Conservation (phyloP, 1,140 invertebrate species). For the Cydia strobilella region DNA sequence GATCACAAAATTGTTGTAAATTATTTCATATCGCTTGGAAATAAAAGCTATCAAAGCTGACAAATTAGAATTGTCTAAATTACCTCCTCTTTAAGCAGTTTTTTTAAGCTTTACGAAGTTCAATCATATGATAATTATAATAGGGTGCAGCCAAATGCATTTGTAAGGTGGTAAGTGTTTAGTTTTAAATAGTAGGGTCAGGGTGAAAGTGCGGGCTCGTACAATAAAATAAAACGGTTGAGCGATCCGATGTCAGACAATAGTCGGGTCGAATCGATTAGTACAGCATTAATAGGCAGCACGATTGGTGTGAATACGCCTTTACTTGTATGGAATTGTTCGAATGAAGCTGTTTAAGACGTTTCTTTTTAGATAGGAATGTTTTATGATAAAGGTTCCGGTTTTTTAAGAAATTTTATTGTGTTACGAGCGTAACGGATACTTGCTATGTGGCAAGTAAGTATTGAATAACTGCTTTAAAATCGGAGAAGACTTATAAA, state of each 20-base stretch:
- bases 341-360: neutral
- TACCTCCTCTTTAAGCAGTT: neutral
- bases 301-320: slow-evolving; percentile 30
- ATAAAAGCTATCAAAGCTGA: neutral
- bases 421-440: neutral
- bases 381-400: neutral
- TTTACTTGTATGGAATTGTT: slow-evolving; percentile 14
- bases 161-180: slow-evolving; percentile 34
- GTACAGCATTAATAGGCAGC: slow-evolving; percentile 59
- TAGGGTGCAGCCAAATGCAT: neutral
- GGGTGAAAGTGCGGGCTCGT: slow-evolving; percentile 54
- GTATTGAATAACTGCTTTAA: no score
- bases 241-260: slow-evolving; percentile 62
- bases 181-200: slow-evolving; percentile 41
- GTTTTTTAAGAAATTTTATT: neutral
- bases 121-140: neutral
- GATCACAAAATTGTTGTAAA: neutral
- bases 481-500: no score
- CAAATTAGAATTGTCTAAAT: neutral
- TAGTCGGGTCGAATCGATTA: slow-evolving; percentile 75
- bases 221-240: slow-evolving; percentile 76
- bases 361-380: slow-evolving; percentile 5
- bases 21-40: neutral
- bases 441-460: neutral
- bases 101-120: neutral